Evolutionary conservation across 2,888 invertebrate species (phyloP).

Genomic region (Scaptomyza polygonia): DNA sequence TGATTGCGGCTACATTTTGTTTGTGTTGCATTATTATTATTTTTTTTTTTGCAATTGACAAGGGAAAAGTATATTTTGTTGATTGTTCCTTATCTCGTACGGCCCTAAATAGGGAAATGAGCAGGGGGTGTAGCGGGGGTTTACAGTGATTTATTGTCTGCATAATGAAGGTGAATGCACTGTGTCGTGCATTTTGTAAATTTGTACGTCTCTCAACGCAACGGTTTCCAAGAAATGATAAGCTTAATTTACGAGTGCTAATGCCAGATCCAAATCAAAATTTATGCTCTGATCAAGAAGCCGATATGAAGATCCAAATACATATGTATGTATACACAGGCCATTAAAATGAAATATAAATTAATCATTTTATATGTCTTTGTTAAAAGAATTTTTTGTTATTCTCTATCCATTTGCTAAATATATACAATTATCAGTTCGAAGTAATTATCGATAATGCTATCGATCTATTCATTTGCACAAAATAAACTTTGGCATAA

Average conservation of each 20-base stretch:
- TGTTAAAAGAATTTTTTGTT: constrained; percentile 22
- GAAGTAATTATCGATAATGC: constrained; percentile 23
- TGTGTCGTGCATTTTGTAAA: neutral
- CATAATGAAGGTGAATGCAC: constrained; percentile 60
- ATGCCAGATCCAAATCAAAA: neutral
- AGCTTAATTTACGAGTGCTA: constrained; percentile 11
- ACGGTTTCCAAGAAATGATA: neutral
- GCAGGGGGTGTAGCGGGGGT: neutral
- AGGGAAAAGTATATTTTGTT: constrained; percentile 3
- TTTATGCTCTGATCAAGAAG: constrained; percentile 31
- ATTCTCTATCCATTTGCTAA: neutral
- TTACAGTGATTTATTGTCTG: neutral
- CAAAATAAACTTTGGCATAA: constrained; percentile 16
- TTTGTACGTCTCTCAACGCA: no score
- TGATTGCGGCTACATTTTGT: constrained; percentile 11
- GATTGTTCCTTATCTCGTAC: constrained; percentile 48
- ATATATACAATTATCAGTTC: constrained; percentile 7
- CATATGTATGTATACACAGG: neutral
- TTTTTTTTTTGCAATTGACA: constrained; percentile 10
- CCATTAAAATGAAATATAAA: constrained; percentile 34
- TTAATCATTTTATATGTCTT: constrained; percentile 33
- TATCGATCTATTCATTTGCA: constrained; percentile 25
- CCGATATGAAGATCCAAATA: constrained; percentile 35
- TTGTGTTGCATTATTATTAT: constrained; percentile 16
- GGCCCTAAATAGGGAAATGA: constrained; percentile 11